A percentile compares a stretch with the other conserved stretches of the same genome.
phyloP scores from a whole-genome alignment of 1,140 invertebrate genomes.

The Anastrepha ludens region DNA sequence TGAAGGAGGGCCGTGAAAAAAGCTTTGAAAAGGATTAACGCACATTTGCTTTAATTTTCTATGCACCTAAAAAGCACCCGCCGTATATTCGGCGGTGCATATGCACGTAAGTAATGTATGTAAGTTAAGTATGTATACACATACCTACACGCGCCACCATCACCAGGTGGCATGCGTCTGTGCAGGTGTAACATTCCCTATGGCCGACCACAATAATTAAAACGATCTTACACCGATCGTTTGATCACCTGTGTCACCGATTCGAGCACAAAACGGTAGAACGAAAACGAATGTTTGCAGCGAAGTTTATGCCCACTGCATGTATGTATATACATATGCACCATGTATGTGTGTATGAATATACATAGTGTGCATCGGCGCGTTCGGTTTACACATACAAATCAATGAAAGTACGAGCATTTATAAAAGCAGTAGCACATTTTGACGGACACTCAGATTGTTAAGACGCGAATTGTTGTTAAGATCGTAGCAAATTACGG shows the following conservation, averaged over 20 bases:
- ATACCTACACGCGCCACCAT: background rate
- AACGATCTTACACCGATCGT: conserved; percentile 13
- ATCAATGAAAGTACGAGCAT: conserved; percentile 22
- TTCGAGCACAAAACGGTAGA: background rate
- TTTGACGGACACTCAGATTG: conserved; percentile 40
- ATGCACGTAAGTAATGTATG: background rate
- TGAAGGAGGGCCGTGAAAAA: too few species aligned
- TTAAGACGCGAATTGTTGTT: conserved; percentile 36
- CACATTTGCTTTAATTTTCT: too few species aligned
- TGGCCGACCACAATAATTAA: background rate
- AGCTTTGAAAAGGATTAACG: too few species aligned
- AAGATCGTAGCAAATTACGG: conserved; percentile 9
- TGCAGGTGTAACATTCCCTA: background rate
- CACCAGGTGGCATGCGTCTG: background rate
- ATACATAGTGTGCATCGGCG: background rate
- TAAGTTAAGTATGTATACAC: background rate
- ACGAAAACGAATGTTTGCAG: background rate
- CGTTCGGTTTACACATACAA: conserved; percentile 1
- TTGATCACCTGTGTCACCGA: background rate
- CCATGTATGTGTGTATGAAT: too few species aligned
- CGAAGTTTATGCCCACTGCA: too few species aligned
- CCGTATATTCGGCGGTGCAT: too few species aligned
- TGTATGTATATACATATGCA: too few species aligned
- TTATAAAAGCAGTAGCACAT: conserved; percentile 48
- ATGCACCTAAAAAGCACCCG: too few species aligned